These are phyloP conservation scores for Ochotona princeps DNA, from an alignment of 2,113 vertebrate species.

Conservation along the genomic window DNA sequence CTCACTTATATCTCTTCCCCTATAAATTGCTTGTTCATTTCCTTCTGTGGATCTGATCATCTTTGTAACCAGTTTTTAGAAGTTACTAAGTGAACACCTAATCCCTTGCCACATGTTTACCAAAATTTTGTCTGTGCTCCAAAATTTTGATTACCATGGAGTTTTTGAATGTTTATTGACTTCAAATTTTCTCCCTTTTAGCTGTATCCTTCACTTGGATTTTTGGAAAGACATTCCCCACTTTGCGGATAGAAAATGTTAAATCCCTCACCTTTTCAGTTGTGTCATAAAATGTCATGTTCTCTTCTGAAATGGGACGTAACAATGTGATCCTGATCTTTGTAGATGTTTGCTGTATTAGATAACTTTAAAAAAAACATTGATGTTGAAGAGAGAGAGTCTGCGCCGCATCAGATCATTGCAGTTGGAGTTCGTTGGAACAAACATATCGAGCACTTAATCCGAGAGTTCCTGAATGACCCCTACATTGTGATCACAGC, in stretches of 20 bases:
- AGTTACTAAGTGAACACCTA: background rate
- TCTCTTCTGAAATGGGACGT: slow-evolving; percentile 19
- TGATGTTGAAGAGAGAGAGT: slow-evolving; percentile 76
- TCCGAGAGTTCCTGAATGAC: slow-evolving; percentile 88
- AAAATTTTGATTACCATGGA: background rate
- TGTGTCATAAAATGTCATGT: background rate
- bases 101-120: background rate
- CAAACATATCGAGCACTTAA: slow-evolving; percentile 83
- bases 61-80: background rate
- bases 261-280: background rate
- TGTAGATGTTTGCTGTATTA: slow-evolving; percentile 90
- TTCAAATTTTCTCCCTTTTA: slow-evolving; percentile 9
- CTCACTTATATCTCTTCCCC: background rate
- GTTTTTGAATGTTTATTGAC: background rate
- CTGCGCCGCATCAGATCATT: slow-evolving; percentile 88
- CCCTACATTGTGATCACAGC: slow-evolving; percentile 89
- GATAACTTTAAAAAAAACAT: slow-evolving; percentile 89
- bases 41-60: background rate
- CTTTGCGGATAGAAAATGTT: background rate
- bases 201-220: background rate
- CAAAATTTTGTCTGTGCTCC: background rate
- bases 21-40: background rate
- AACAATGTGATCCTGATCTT: background rate
- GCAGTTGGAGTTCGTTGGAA: slow-evolving; percentile 90
- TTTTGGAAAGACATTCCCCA: background rate